Evolutionary conservation across 2,888 invertebrate genomes (phyloP).

Genomic region (Ecdyonurus torrentis): DNA sequence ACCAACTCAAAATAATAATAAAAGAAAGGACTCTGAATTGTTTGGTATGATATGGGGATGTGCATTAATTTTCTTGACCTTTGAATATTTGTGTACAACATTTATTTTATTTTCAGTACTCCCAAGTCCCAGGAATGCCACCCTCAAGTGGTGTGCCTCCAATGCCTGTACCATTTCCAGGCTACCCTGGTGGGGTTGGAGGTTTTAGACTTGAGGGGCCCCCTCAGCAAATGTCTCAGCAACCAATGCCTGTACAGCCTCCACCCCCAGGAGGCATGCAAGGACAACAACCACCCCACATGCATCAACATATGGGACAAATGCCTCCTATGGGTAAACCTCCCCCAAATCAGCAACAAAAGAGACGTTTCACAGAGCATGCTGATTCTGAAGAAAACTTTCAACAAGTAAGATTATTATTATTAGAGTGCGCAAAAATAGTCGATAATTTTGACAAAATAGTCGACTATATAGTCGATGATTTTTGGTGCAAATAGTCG

Average conservation of each 20-base stretch:
- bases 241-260: not conserved
- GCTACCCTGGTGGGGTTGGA: not conserved
- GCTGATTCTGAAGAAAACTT: not conserved
- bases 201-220: not conserved
- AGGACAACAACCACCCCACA: not conserved
- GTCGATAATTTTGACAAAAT: too few relatives aligned
- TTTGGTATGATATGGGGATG: too few relatives aligned
- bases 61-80: too few relatives aligned
- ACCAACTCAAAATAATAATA: too few relatives aligned
- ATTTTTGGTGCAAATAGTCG: too few relatives aligned
- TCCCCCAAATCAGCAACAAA: not conserved
- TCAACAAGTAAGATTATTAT: not conserved
- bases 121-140: not conserved
- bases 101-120: not conserved
- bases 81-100: too few relatives aligned
- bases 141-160: not conserved
- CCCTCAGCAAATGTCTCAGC: not conserved
- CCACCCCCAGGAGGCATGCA: not conserved
- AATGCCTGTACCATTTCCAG: not conserved
- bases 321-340: not conserved
- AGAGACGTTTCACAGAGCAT: conserved; percentile 7
- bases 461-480: too few relatives aligned
- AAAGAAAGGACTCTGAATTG: too few relatives aligned
- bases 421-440: too few relatives aligned
- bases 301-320: not conserved